Conservation (phyloP, 2,888 invertebrate genomes). For the Oasisia sp. region DNA sequence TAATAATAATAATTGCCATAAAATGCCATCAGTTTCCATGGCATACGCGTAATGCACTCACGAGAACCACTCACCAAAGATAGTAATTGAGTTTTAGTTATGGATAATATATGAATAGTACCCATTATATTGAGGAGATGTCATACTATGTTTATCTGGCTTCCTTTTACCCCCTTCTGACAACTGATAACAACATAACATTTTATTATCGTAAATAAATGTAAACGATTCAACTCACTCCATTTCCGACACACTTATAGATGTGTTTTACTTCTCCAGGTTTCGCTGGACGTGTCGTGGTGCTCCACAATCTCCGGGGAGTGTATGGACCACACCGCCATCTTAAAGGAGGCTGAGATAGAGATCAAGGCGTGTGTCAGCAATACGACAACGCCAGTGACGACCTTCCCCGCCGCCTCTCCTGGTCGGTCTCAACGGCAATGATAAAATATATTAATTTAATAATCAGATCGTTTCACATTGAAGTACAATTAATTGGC, state of each 20-base stretch:
- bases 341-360: not conserved
- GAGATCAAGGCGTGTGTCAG: not conserved
- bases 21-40: not conserved
- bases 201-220: not conserved
- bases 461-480: too few species aligned
- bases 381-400: not conserved
- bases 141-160: not conserved
- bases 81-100: too few species aligned
- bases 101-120: too few species aligned
- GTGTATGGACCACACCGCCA: not conserved
- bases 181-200: too few species aligned
- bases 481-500: too few species aligned
- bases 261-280: not conserved
- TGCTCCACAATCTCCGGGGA: not conserved
- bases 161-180: too few species aligned
- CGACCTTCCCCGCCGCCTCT: not conserved
- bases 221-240: not conserved
- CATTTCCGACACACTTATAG: not conserved
- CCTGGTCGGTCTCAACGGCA: not conserved
- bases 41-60: too few species aligned
- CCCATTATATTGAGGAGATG: too few species aligned
- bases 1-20: not conserved
- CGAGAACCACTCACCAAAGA: too few species aligned
- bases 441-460: too few species aligned
- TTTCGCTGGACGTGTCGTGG: not conserved